Evolutionary conservation across 1,140 invertebrate species (phyloP), one percentile per base, ranked within the genome.

Genomic region (Temnothorax longispinosus): DNA sequence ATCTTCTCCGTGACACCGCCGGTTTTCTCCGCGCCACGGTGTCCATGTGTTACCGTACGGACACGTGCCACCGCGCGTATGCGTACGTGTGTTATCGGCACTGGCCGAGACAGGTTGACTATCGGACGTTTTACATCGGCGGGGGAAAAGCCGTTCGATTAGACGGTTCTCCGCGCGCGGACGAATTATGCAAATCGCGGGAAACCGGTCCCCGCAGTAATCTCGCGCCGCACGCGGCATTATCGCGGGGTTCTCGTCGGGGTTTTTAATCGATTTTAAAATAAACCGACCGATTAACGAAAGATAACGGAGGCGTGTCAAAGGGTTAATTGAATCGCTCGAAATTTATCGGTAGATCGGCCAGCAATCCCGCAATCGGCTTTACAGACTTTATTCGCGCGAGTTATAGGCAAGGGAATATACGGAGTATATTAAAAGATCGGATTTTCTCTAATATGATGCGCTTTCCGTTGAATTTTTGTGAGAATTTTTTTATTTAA

Each of bases 231-330:
- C 75, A 32, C 21, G 58, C 75, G 35, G 50, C 21, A 32, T 81
- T 81, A 81, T 71, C 65, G 64, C 41, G 3, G 35, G 35, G 15
- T 47, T 54, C 50, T 81, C 44, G 35, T 5, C 38, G 21, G 21
- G 21, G 5, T 82, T 82, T 72, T 74, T 74, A 74, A 74, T 82
- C 67, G 67, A 74, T 74, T 82, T 82, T 74, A 62, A 74, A 82
- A 60, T 82, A 60, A 82, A 74, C 58, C 54, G 54, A 50, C 52
- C 80, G 54, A 82, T 74, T 82, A 82, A 74, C 69, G 27, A 41
- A 13, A 82, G 41, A 82, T 82, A 74, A 44, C 52, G 27, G 3
- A 50, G 41, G 54, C 38, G 62, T 62, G 62, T 67, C 32, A 8
- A 58, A 58, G 18, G 27, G 7, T n/a, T 82, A 60, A 82, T 82